These are phyloP conservation scores for Rhingia campestris DNA, from an alignment of 2,888 invertebrate species.

Conservation along the genomic window DNA sequence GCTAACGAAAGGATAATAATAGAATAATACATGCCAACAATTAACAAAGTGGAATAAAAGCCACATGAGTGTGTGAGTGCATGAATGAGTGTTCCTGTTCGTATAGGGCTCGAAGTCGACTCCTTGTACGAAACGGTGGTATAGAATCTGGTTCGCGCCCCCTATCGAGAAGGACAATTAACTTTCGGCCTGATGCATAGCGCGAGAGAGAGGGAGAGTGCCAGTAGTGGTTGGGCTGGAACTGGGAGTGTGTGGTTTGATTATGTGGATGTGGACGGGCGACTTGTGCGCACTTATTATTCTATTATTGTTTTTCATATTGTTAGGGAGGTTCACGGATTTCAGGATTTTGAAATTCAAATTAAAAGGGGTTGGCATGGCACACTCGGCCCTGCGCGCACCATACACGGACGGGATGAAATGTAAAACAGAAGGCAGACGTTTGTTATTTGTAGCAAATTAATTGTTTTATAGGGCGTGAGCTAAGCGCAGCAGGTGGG, in stretches of 20 bases:
- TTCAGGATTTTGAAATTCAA: conserved; percentile 14
- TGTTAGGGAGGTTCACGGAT: conserved; percentile 37
- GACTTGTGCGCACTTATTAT: conserved; percentile 54
- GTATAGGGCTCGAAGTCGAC: no score
- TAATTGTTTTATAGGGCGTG: conserved; percentile 73
- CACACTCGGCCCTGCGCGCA: neutral
- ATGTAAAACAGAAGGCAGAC: conserved; percentile 35
- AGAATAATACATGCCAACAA: conserved; percentile 67
- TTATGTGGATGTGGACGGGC: conserved; percentile 23
- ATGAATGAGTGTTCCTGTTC: no score
- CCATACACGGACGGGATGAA: neutral
- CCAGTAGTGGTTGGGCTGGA: conserved; percentile 34
- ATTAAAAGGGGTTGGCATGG: conserved; percentile 58
- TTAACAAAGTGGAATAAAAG: conserved; percentile 66
- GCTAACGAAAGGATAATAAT: conserved; percentile 56
- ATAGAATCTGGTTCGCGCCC: conserved; percentile 43
- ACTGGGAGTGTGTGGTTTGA: conserved; percentile 51
- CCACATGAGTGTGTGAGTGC: neutral
- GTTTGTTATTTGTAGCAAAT: conserved; percentile 73
- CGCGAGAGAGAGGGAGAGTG: conserved; percentile 22
- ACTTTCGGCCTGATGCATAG: conserved; percentile 64
- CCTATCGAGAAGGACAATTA: conserved; percentile 69
- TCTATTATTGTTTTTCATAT: conserved; percentile 58
- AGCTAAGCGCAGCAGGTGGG: conserved; percentile 68
- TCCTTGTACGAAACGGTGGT: neutral